Conservation (phyloP, 2,888 invertebrate species). For the Drosophila subquinaria region DNA sequence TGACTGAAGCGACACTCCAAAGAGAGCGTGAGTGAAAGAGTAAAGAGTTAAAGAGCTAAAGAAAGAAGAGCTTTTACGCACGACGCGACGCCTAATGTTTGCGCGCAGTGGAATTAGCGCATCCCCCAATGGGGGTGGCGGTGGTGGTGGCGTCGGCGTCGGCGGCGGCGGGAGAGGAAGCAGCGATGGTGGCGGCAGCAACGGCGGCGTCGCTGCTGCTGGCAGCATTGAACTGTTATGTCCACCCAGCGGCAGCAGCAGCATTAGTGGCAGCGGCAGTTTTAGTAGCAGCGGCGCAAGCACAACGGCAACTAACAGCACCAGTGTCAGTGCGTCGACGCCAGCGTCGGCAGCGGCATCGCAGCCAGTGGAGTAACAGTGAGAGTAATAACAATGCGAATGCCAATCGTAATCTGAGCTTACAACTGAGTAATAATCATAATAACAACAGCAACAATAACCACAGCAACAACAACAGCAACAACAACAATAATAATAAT, state of each 20-base stretch:
- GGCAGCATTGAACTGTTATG: slow-evolving; percentile 68
- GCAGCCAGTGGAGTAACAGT: slow-evolving; percentile 40
- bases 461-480: slow-evolving; percentile 21
- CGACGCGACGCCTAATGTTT: slow-evolving; percentile 52
- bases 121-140: slow-evolving; percentile 40
- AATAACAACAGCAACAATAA: slow-evolving; percentile 46
- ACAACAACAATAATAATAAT: slow-evolving; percentile 52
- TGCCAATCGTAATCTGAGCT: slow-evolving; percentile 75
- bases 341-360: slow-evolving; percentile 27
- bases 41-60: slow-evolving; percentile 55
- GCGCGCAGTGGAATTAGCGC: slow-evolving; percentile 55
- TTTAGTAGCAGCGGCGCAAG: slow-evolving; percentile 61
- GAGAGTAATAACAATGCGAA: slow-evolving; percentile 64
- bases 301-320: slow-evolving; percentile 65
- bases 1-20: neutral
- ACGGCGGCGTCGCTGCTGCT: slow-evolving; percentile 28
- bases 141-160: neutral
- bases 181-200: slow-evolving; percentile 15
- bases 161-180: slow-evolving; percentile 15
- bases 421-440: slow-evolving; percentile 60
- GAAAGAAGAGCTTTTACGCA: slow-evolving; percentile 26
- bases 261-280: slow-evolving; percentile 64
- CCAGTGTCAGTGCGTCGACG: slow-evolving; percentile 58
- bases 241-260: slow-evolving; percentile 71
- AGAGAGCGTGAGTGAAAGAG: slow-evolving; percentile 5